phyloP scores from a whole-genome alignment of 2,113 vertebrate species.

The Pterophyllum scalare region DNA sequence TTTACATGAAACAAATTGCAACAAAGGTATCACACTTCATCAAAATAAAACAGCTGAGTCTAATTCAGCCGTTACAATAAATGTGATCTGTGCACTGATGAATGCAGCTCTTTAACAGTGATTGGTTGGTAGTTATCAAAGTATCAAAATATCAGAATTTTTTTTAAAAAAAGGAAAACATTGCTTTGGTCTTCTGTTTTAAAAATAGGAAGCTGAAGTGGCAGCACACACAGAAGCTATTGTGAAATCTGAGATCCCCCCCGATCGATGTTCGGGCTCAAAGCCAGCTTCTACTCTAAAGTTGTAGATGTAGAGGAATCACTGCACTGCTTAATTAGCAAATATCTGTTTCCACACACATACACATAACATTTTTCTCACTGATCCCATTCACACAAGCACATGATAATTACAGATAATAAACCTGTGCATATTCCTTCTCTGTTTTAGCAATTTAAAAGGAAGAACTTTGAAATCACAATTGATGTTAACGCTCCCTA shows the following conservation, averaged over 20 bases:
- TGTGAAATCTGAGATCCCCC: constrained; percentile 44
- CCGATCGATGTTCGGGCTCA: constrained; percentile 17
- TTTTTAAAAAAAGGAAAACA: neutral
- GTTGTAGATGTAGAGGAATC: constrained; percentile 31
- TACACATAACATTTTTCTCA: neutral
- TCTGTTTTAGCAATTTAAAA: neutral
- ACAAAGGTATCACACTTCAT: neutral
- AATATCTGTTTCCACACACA: constrained; percentile 15
- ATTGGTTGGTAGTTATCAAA: constrained; percentile 28
- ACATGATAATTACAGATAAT: constrained; percentile 14
- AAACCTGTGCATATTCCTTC: neutral
- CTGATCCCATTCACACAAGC: neutral
- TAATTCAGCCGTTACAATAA: constrained; percentile 17
- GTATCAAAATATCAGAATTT: neutral
- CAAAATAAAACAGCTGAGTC: constrained; percentile 22
- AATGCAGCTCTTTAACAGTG: constrained; percentile 17
- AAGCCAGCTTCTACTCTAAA: constrained; percentile 21
- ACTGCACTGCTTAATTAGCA: neutral
- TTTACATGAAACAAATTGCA: constrained; percentile 29
- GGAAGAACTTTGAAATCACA: constrained; percentile 5
- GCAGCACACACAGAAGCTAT: constrained; percentile 17
- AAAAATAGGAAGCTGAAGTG: constrained; percentile 32
- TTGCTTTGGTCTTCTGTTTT: neutral
- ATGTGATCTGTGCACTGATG: constrained; percentile 18
- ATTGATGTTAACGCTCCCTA: neutral